Evolutionary conservation across 2,888 invertebrate genomes (phyloP).

Genomic region (Lycocerus yunnanus): DNA sequence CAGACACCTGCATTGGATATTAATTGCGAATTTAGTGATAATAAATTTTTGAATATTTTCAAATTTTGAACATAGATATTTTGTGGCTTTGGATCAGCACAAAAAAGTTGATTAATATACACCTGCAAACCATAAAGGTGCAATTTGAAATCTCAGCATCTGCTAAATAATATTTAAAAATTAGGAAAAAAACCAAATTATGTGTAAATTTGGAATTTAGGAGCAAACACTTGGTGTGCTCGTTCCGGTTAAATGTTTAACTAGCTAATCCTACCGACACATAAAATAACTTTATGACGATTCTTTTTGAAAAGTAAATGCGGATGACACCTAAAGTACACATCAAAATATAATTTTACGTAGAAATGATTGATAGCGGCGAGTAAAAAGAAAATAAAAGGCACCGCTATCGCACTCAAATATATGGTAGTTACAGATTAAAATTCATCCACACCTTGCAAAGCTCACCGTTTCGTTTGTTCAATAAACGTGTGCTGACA

Average conservation of each 20-base stretch:
- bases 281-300: neutral
- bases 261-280: neutral
- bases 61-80: neutral
- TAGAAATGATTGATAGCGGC: slow-evolving; percentile 25
- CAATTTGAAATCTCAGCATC: neutral
- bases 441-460: slow-evolving; percentile 26
- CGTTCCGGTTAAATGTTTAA: slow-evolving; percentile 1
- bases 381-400: slow-evolving; percentile 54
- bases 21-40: neutral
- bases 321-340: slow-evolving; percentile 10
- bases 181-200: neutral
- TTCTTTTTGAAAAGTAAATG: slow-evolving; percentile 13
- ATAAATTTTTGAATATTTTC: neutral
- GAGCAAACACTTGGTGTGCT: neutral
- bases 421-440: slow-evolving; percentile 27
- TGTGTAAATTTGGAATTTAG: neutral
- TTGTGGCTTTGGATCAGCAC: neutral
- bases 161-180: neutral
- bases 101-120: neutral
- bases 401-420: slow-evolving; percentile 46
- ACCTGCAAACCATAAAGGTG: neutral
- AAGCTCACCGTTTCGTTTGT: slow-evolving; percentile 17
- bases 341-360: slow-evolving; percentile 17
- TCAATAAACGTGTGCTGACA: slow-evolving; percentile 23
- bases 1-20: neutral